A percentile compares a stretch with the other conserved stretches of the same genome.
These are phyloP conservation scores for Encarsia formosa DNA, from an alignment of 2,888 invertebrate species.

Conservation along the genomic window DNA sequence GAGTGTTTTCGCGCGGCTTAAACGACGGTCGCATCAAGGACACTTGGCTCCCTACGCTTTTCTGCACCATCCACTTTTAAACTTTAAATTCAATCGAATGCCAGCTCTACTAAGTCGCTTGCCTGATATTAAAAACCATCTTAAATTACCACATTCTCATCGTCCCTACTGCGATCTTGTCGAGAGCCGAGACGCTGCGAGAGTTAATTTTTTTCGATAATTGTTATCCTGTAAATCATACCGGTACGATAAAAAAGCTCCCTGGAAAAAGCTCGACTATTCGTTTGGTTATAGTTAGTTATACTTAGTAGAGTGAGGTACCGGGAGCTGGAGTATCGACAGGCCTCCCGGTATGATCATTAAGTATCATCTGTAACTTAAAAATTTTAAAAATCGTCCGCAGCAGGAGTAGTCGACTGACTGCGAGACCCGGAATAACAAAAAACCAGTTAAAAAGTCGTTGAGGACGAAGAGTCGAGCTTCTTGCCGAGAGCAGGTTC, in stretches of 20 bases:
- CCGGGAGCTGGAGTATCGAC: conserved; percentile 45
- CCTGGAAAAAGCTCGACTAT: conserved; percentile 2
- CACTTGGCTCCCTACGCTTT: conserved; percentile 51
- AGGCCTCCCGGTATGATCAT: conserved; percentile 34
- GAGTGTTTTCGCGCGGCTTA: conserved; percentile 51
- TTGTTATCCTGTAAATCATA: too few species aligned
- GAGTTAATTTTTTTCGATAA: too few species aligned
- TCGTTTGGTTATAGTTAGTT: neutral
- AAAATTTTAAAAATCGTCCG: conserved; percentile 6
- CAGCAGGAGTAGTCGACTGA: conserved; percentile 43
- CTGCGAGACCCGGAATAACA: conserved; percentile 7
- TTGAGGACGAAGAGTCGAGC: conserved; percentile 9
- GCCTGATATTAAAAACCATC: too few species aligned
- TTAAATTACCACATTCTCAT: too few species aligned
- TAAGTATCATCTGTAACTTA: conserved; percentile 13
- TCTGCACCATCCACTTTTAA: conserved; percentile 46
- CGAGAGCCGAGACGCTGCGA: too few species aligned
- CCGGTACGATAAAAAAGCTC: too few species aligned
- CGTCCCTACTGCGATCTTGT: too few species aligned
- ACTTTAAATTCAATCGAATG: too few species aligned
- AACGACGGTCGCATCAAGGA: conserved; percentile 52
- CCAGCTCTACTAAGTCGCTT: too few species aligned
- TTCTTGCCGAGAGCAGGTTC: neutral
- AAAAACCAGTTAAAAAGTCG: neutral
- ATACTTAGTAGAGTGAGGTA: too few species aligned